These are phyloP conservation scores for Corythornis vintsioides DNA, from an alignment of 2,113 vertebrate genomes.

Conservation along the genomic window DNA sequence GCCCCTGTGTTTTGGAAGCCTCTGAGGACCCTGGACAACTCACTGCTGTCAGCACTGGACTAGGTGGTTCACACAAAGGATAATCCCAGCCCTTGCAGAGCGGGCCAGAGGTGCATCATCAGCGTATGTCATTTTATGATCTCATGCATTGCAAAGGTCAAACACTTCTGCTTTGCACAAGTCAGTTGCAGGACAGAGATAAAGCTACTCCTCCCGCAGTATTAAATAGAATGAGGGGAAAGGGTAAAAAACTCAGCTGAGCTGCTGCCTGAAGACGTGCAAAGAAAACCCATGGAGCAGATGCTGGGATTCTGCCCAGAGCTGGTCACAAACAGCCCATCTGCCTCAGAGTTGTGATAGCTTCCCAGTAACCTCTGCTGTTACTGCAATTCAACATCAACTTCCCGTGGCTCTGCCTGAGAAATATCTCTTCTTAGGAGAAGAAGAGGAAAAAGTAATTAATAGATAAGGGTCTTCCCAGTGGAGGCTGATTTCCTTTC, in stretches of 20 bases:
- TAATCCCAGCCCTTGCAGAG: not conserved
- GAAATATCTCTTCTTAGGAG: not conserved
- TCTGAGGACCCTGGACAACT: not conserved
- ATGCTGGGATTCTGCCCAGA: not conserved
- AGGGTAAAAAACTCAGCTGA: not conserved
- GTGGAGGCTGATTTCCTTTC: not conserved
- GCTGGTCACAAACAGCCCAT: not conserved
- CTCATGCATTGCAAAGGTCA: not conserved
- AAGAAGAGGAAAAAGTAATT: slow-evolving; percentile 31
- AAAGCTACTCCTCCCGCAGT: not conserved
- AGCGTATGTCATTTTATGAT: fast-evolving
- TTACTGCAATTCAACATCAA: not conserved
- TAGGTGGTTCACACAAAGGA: not conserved
- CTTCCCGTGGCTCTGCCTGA: not conserved
- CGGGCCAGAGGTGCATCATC: not conserved
- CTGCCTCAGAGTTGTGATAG: not conserved
- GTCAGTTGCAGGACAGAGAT: not conserved
- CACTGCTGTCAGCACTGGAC: not conserved
- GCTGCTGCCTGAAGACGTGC: not conserved
- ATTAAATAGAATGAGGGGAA: not conserved
- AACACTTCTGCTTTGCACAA: not conserved
- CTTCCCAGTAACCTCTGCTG: not conserved
- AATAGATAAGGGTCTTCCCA: slow-evolving; percentile 41
- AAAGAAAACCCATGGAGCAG: not conserved
- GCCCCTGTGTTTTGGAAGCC: not conserved